Conservation (phyloP, 2,113 vertebrate genomes). For the Mustela lutreola region DNA sequence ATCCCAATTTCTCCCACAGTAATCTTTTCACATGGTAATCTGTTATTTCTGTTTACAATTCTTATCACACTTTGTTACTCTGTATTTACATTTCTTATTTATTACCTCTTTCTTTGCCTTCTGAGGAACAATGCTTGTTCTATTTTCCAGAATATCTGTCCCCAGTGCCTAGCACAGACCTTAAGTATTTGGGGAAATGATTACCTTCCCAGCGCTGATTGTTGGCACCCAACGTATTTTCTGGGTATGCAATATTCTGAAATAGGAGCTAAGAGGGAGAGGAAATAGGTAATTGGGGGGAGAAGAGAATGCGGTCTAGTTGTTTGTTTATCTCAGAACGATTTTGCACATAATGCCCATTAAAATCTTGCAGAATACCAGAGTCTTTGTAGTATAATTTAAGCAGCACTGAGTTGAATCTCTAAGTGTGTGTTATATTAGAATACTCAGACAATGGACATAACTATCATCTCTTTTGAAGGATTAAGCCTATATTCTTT, state of each 20-base stretch:
- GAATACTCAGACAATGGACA: not conserved
- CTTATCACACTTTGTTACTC: not conserved
- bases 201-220: not conserved
- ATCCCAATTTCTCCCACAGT: not conserved
- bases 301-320: not conserved
- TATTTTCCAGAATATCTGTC: not conserved
- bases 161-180: not conserved
- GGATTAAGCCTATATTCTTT: not conserved
- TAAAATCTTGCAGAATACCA: not conserved
- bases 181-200: not conserved
- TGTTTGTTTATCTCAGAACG: not conserved
- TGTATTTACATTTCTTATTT: not conserved
- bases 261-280: not conserved
- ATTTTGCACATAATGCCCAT: not conserved
- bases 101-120: not conserved
- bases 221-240: not conserved
- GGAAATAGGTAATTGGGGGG: not conserved
- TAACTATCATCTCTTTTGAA: slow-evolving; percentile 12
- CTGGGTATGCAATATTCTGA: not conserved
- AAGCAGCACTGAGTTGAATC: slow-evolving; percentile 3
- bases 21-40: not conserved
- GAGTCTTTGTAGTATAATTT: not conserved
- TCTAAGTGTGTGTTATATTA: not conserved
- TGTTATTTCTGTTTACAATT: not conserved
- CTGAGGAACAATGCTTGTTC: not conserved